Evolutionary conservation across 1,140 invertebrate genomes (phyloP), one percentile per base, ranked within the genome.

Genomic region (Dinothrombium tinctorium): DNA sequence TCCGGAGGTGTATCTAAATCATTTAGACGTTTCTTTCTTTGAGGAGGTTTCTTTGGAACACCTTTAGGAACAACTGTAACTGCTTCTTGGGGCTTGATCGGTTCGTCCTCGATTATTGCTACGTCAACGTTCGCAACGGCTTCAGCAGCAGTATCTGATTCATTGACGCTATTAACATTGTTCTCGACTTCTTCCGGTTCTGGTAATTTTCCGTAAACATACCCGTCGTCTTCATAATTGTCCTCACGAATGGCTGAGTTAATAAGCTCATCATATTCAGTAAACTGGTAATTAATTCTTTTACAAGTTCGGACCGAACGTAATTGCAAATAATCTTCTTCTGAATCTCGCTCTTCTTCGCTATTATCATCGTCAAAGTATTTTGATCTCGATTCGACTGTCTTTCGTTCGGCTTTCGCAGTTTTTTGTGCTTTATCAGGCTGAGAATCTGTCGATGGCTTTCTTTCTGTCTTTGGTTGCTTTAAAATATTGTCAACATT

Each of bases 201-300:
- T 20, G 17, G 28, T 5, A 32, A 9, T 31, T 31, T 31, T 31
- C 22, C 28, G n/a, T 20, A 31, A 23, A 21, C 21, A 23, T 17
- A 19, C 31, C 45, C 47, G 24, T 52, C 48, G n/a, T n/a, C n/a
- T n/a, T n/a, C n/a, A 22, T 51, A 44, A 3, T 52, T 41, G 36
- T 54, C 58, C 37, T 71, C 72, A 59, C 80, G 72, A 41, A 90
- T 78, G 11, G 86, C 86, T 35, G 76, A 81, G 53, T 83, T 79
- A 33, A 92, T 92, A 49, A 92, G 69, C 14, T 87, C 76, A 57
- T 92, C 86, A 58, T 81, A 94, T 54, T 90, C 83, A 53, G 83
- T 81, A 47, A 86, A 77, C 38, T 70, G 68, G 50, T 87, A 83
- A 49, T 73, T 86, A 33, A 81, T 55, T 11, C 31, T 40, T 32